Evolutionary conservation across 2,888 invertebrate genomes (phyloP).

Genomic region (Sarcophaga subvicina): DNA sequence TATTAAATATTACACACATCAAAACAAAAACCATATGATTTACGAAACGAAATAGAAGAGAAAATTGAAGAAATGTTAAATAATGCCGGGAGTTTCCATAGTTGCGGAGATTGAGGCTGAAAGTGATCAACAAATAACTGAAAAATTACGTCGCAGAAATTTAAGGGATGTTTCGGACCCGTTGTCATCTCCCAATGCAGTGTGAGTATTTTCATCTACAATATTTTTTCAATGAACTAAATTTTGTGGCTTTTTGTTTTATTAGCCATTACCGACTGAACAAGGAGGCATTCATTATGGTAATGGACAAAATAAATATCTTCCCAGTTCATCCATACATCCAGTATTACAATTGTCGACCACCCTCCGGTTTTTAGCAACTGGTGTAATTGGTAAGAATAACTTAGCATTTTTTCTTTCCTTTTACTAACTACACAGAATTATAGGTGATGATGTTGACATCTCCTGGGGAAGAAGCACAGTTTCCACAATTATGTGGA

Average conservation of each 20-base stretch:
- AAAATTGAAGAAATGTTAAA: too few relatives aligned
- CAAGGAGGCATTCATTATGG: background rate
- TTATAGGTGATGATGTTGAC: conserved; percentile 19
- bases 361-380: conserved; percentile 22
- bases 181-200: conserved; percentile 27
- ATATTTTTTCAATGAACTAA: background rate
- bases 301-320: conserved; percentile 15
- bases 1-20: too few relatives aligned
- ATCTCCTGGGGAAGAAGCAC: conserved; percentile 28
- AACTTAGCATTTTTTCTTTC: background rate
- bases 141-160: conserved; percentile 36
- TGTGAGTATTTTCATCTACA: conserved; percentile 20
- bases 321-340: conserved; percentile 18
- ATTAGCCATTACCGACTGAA: conserved; percentile 19
- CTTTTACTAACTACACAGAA: background rate
- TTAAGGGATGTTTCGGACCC: conserved; percentile 43
- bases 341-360: conserved; percentile 28
- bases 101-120: too few relatives aligned
- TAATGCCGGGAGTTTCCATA: too few relatives aligned
- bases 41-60: too few relatives aligned
- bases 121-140: background rate
- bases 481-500: conserved; percentile 25
- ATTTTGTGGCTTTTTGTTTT: conserved; percentile 11
- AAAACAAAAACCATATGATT: too few relatives aligned
- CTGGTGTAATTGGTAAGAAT: conserved; percentile 40